Evolutionary conservation across 2,888 invertebrate species (phyloP), one percentile per base, ranked within the genome.

Genomic region (Athalia circularis): DNA sequence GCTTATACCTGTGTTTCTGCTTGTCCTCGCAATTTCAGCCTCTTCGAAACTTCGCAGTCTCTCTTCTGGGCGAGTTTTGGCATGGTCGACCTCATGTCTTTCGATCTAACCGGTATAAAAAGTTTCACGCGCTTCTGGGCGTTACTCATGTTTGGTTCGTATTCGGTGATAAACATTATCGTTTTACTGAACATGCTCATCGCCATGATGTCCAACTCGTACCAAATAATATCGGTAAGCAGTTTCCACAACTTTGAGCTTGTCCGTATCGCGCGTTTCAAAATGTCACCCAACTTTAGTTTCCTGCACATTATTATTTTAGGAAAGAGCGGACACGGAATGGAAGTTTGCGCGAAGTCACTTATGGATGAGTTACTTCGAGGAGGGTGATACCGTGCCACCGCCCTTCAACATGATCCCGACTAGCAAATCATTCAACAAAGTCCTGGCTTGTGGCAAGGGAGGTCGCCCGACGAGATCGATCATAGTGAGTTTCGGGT

Each of bases 141-240:
- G 0, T 93, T 99, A 77, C 93, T 99, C 4, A 98, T 99, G 95
- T 99, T 99, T 89, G 99, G 99, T 62, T 97, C 97, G 5, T 99
- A 99, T 91, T 98, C 98, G 79, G 98, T 97, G 81, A 99, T 99
- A 91, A 98, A 98, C 90, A 96, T 99, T 82, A 98, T 99, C 85
- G 99, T 99, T 0, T 93, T 99, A 47, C 93, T 99, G 81, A 99
- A 99, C 91, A 97, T 99, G 95, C 94, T 99, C 61, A 99, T 99
- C 89, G 99, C 99, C 87, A 99, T 99, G 99, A 99, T 99, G 98
- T 98, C 98, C 80, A 99, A 98, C 91, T 99, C 98, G 0, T 99
- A 99, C 91, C 98, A 98, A 91, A 96, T 98, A 81, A 99, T 99
- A 86, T 98, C 98, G 86, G 98, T 97, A 92, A 94, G 94, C 47